Evolutionary conservation across 2,797 vertebrate species (phyloP).

Genomic region (Hippocampus kuda): DNA sequence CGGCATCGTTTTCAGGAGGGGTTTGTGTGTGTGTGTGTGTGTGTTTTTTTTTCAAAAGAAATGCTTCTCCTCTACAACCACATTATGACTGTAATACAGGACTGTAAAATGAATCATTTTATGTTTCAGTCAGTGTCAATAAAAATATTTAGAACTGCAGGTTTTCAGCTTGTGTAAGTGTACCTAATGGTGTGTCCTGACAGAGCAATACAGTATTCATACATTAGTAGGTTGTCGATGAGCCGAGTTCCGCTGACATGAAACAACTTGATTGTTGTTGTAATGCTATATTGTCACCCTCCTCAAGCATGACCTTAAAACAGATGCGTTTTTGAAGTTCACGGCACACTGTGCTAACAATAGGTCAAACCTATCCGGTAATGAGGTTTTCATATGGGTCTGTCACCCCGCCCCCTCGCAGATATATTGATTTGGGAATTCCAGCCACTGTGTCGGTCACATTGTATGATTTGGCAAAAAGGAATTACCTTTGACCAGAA

Average conservation of each 20-base stretch:
- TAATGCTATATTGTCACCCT: neutral
- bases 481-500: neutral
- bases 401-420: neutral
- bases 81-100: too few species aligned
- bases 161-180: neutral
- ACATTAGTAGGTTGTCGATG: neutral
- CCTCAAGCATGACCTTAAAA: too few species aligned
- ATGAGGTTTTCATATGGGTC: neutral
- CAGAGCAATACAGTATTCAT: neutral
- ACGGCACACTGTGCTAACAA: too few species aligned
- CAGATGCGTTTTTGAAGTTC: neutral
- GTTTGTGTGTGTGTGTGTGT: neutral
- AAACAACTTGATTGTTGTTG: neutral
- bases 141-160: neutral
- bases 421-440: slow-evolving; percentile 25
- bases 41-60: neutral
- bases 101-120: too few species aligned
- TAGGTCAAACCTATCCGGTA: neutral
- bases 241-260: neutral
- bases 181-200: neutral
- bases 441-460: slow-evolving; percentile 8
- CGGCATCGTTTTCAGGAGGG: neutral
- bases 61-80: too few species aligned
- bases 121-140: neutral
- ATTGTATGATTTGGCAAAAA: neutral